Evolutionary conservation across 2,113 vertebrate genomes (phyloP).

Genomic region (Apodemus speciosus): DNA sequence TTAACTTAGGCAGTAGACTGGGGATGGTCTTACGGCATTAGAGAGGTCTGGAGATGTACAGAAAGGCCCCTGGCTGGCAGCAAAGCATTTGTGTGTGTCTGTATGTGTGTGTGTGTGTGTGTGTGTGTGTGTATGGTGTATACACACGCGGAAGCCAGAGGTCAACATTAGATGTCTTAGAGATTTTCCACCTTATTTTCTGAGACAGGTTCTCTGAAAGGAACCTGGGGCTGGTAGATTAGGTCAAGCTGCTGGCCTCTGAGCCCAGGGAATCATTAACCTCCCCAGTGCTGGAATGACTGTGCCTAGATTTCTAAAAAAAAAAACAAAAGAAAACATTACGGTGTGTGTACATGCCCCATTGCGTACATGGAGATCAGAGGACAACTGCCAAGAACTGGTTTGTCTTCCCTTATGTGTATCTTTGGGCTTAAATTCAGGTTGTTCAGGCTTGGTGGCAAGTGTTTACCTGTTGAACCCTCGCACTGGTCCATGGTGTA

Average conservation of each 20-base stretch:
- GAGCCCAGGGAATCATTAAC: not conserved
- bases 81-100: not conserved
- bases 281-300: not conserved
- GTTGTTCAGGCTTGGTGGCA: not conserved
- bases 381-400: too few relatives aligned
- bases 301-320: not conserved
- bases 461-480: not conserved
- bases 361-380: not conserved
- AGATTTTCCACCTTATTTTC: too few relatives aligned
- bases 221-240: not conserved
- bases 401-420: not conserved
- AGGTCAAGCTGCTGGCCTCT: not conserved
- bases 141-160: not conserved
- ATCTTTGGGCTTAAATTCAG: not conserved
- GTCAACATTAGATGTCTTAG: not conserved
- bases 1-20: slow-evolving; percentile 2
- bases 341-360: fast-evolving
- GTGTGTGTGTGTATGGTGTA: not conserved
- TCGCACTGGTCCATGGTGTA: not conserved
- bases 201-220: not conserved
- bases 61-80: not conserved
- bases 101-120: not conserved
- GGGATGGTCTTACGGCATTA: not conserved
- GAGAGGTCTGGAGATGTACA: not conserved
- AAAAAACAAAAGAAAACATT: not conserved